phyloP scores from a whole-genome alignment of 2,113 vertebrate species.

The Tenrec ecaudatus region DNA sequence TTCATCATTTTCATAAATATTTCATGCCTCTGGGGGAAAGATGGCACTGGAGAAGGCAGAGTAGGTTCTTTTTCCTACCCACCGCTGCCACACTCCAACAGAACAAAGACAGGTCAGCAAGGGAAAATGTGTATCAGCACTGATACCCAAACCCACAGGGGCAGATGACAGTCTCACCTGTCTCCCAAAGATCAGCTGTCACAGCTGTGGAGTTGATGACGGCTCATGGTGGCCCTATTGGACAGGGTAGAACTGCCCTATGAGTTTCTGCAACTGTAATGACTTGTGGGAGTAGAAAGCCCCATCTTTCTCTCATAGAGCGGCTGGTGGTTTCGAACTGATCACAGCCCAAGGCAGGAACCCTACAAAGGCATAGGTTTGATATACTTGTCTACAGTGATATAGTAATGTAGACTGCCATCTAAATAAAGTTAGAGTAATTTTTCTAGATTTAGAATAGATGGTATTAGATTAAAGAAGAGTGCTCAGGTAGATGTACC shows the following conservation, averaged over 20 bases:
- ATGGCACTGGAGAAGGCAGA: background rate
- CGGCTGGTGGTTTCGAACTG: too few species aligned
- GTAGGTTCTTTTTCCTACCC: background rate
- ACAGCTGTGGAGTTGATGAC: too few species aligned
- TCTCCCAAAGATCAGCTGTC: too few species aligned
- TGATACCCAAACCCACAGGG: background rate
- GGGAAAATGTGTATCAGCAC: background rate
- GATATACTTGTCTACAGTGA: too few species aligned
- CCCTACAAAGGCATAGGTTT: too few species aligned
- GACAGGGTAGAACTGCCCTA: too few species aligned
- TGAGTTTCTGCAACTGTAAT: too few species aligned
- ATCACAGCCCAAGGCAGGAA: too few species aligned
- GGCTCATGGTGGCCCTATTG: too few species aligned
- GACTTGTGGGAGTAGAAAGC: too few species aligned
- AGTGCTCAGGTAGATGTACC: background rate
- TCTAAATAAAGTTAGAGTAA: background rate
- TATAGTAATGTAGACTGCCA: background rate
- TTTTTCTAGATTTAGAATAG: conserved; percentile 18
- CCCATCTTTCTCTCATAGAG: too few species aligned
- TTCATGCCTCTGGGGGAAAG: conserved; percentile 3
- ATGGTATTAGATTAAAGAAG: background rate
- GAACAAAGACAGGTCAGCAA: background rate
- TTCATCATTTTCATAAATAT: conserved; percentile 21
- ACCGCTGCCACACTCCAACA: background rate
- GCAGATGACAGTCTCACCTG: too few species aligned